Evolutionary conservation across 1,140 invertebrate genomes (phyloP), one percentile per base, ranked within the genome.

Genomic region (Archivesica marissinica): DNA sequence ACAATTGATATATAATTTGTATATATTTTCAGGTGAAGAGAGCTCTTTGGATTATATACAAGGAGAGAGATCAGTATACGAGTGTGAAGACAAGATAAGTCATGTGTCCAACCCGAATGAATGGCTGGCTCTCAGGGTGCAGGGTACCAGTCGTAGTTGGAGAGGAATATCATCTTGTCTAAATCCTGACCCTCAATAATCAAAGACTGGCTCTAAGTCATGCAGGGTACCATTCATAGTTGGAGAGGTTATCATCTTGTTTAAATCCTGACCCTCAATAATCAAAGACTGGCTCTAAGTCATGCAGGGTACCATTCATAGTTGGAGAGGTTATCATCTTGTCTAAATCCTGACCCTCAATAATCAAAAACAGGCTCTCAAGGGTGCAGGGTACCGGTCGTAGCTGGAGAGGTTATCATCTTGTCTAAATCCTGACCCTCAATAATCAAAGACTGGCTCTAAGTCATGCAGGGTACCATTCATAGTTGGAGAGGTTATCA

Each of bases 91-190:
- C 30, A 90, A 90, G 76, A 88, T 89, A 9, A 87, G 85, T 23
- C 86, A 82, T 61, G 90, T 93, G 25, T 86, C 90, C 17, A 92
- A 93, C 86, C 88, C 87, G 17, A 88, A 91, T 11, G 91, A 93
- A 13, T 93, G 93, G 93, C 77, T 93, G 75, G 86, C 89, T 20
- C 86, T 93, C 1, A 86, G 93, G 39, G 89, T 92, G 25, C 89
- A 91, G 30, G 93, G 93, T 0, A 91, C 89, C 7, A 66, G 87
- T 9, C 76, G 91, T 23, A 83, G 74, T 4, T 92, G 92, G 92
- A 87, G 85, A 70, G 85, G 81, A 64, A 82, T 92, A 20, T 87
- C 91, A 23, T 90, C 88, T 0, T 93, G 92, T 87, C 72, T 89
- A 1, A 89, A 89, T 56, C 56, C 86, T 33, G 79, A 82, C 61